These are phyloP conservation scores for Andrena dorsata DNA, from an alignment of 2,888 invertebrate genomes.

Conservation along the genomic window DNA sequence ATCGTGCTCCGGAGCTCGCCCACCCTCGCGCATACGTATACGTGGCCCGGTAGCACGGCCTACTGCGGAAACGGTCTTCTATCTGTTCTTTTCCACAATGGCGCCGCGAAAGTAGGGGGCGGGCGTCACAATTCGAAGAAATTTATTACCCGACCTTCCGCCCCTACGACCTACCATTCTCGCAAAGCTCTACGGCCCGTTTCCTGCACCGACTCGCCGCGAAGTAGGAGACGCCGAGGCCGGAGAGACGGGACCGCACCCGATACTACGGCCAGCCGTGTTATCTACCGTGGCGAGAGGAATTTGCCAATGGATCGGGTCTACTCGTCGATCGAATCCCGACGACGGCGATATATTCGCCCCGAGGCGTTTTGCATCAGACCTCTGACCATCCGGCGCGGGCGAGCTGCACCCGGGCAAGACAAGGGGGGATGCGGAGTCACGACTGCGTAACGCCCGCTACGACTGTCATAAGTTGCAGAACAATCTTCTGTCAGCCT, in stretches of 20 bases:
- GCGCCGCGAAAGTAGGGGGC: conserved; percentile 43
- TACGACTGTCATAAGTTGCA: conserved; percentile 2
- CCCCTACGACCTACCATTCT: conserved; percentile 64
- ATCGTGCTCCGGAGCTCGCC: conserved; percentile 13
- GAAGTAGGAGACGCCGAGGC: conserved; percentile 42
- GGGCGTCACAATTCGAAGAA: conserved; percentile 69
- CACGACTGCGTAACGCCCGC: neutral
- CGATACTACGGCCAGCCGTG: conserved; percentile 37
- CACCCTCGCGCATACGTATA: neutral
- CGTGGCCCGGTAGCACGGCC: conserved; percentile 21
- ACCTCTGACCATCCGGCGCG: no score
- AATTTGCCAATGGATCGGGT: conserved; percentile 40
- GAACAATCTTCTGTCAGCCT: conserved; percentile 9
- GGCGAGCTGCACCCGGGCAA: neutral
- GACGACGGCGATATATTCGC: neutral
- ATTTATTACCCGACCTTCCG: conserved; percentile 74
- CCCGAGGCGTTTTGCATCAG: neutral
- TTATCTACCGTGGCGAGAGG: conserved; percentile 33
- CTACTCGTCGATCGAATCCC: conserved; percentile 33
- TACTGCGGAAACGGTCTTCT: conserved; percentile 57
- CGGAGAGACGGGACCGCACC: conserved; percentile 28
- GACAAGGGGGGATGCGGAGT: neutral
- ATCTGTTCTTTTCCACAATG: conserved; percentile 62
- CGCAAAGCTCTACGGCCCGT: conserved; percentile 50
- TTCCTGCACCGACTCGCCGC: conserved; percentile 48